Base-by-base conservation (phyloP, 2,888 invertebrate genomes). In the Synanthedon tipuliformis region DNA sequence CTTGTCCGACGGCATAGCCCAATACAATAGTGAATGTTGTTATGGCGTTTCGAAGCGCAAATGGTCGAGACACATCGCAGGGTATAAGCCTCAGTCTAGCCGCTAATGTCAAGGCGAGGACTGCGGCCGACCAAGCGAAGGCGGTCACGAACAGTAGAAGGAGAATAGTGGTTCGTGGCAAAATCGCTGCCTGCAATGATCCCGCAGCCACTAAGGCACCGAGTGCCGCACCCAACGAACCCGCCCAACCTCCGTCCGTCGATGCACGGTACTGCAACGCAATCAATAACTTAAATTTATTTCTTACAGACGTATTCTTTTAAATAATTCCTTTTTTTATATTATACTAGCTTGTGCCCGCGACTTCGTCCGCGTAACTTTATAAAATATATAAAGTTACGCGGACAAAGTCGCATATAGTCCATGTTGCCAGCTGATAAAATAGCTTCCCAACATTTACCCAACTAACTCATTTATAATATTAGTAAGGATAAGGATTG, bases 101-200 rank as follows among this genome's bases (percentile, higher is more conserved):
- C 5, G 95, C 96, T 52, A 97, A 83, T 2, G 96, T 89, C 41
- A 96, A 77, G 82, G 96, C 95, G 50, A 97, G 88, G 40, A 96
- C 92, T 40, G 95, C 93, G 1, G 95, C 92, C 41, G 96, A 93
- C 95, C 96, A 96, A 8, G 95, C 92, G 79, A 97, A 97, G 4
- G 95, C 94, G 15, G 95, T 94, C 50, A 97, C 90, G 79, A 96
- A 96, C 58, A 96, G 86, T 52, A 96, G 89, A 54, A 96, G 83
- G 15, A 97, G 89, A 59, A 97, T 94, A 50, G 94, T 89, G 3
- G 96, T 96, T 66, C 94, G 90, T 10, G 96, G 96, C 52, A 97
- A 82, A 51, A 96, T 92, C 13, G 93, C 90, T 0, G 92, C 93
- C 63, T 88, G 87, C 64, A 97, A 93, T 12, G 96, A 88, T 0